Evolutionary conservation across 2,113 vertebrate genomes (phyloP), one percentile per base, ranked within the genome.

Genomic region (Poicephalus meyeri): DNA sequence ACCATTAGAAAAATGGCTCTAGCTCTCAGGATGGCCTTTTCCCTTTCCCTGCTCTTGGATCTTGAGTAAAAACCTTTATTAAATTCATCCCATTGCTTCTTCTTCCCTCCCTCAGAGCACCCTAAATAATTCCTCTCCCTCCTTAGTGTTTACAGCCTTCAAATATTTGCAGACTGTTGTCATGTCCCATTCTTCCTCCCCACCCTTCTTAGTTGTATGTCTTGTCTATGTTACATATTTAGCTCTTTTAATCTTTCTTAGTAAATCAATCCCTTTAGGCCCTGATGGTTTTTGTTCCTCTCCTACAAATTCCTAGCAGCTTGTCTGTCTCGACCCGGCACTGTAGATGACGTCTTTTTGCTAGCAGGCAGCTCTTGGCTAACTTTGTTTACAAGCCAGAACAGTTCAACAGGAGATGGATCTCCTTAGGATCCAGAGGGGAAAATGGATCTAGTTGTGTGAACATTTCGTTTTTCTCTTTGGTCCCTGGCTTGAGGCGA

Each of bases 181-280:
- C 83, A 93, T 96, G 94, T 83, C 79, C 89, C 68, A 89, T 96
- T 95, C 86, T 94, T 95, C 72, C 23, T 95, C 95, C 76, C 88
- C 91, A 91, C 93, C 86, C 90, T 94, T 89, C 77, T 94, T 93
- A 76, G 88, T 94, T 93, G 70, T 89, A 94, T 93, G 93, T 97
- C 92, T 91, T 89, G 91, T 88, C 92, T 94, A 10, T 71, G 83
- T 84, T 92, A 93, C 92, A 76, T 93, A 96, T 96, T 93, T 97
- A 96, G 96, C 77, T 96, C 91, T 96, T 96, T 94, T 95, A 96
- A 96, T 96, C 92, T 96, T 96, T 58, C 93, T 85, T 86, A 71
- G 88, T 96, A 96, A 95, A 97, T 96, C 94, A 92, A 76, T 93
- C 91, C 92, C 86, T 91, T 70, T 86, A 93, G 93, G 88, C 88